Evolutionary conservation across 2,113 vertebrate species (phyloP), one percentile per base, ranked within the genome.

Genomic region (Euleptes europaea): DNA sequence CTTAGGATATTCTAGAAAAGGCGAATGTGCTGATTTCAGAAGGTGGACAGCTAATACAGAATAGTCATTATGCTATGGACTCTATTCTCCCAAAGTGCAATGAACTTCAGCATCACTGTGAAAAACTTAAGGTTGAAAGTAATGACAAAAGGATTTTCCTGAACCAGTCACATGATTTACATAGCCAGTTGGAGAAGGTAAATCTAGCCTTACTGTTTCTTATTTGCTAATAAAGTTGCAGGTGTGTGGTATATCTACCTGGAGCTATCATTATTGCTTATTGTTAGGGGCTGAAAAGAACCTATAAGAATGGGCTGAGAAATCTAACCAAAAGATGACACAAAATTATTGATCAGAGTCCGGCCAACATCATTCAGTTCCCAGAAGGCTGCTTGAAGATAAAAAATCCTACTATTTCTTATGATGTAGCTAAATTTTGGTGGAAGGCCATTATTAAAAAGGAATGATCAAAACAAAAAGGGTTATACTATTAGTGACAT

Each of bases 1-100:
- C 44, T 9, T 90, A 99, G 99, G 98, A 96, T 88, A 92, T 95
- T 1, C 54, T 99, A 95, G 94, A 95, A 73, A 95, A 91, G 85
- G 97, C 98, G n/a, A 88, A 91, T 74, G 87, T 94, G 19, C 94
- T 99, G 84, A 97, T 96, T 0, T 90, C 83, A 14, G 97, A 98
- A 26, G 97, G 97, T 0, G 97, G 98, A 63, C 88, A 88, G 65
- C 97, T 99, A 76, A 98, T 99, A 38, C 91, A 97, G 89, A 96
- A 93, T 88, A 97, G 97, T 33, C 98, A 99, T 94, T 99, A 99
- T 1, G 98, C 98, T 0, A 96, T 98, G 90, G 98, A 99, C 94
- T 99, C 98, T 79, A 98, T 99, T 90, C 95, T 96, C 84, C 98
- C 98, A 88, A 99, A 99, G 95, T 98, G 98, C 93, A 96, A 89